These are phyloP conservation scores for Elephas maximus DNA, from an alignment of 2,113 vertebrate species.

Conservation along the genomic window DNA sequence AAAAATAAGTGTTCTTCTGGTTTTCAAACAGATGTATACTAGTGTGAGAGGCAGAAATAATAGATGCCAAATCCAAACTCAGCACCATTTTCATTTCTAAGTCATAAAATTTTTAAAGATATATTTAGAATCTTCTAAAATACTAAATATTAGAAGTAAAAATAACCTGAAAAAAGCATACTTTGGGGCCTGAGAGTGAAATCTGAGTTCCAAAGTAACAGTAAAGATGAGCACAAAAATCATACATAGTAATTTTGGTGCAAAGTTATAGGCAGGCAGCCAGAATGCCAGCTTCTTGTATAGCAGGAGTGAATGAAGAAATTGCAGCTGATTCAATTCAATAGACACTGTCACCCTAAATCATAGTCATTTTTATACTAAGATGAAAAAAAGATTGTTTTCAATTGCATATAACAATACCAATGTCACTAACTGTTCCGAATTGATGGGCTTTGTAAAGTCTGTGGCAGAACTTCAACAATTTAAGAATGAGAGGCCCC, in stretches of 20 bases:
- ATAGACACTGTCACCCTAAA: slow-evolving; percentile 70
- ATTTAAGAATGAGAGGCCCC: slow-evolving; percentile 37
- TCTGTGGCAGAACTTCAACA: slow-evolving; percentile 22
- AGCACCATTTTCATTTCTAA: slow-evolving; percentile 44
- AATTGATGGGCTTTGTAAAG: slow-evolving; percentile 4
- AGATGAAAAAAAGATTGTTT: slow-evolving; percentile 64
- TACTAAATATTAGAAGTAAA: slow-evolving; percentile 52
- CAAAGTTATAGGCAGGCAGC: background rate
- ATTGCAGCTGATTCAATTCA: slow-evolving; percentile 63
- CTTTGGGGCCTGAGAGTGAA: slow-evolving; percentile 32
- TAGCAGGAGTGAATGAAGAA: slow-evolving; percentile 64
- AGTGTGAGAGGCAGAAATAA: slow-evolving; percentile 48
- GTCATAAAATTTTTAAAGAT: slow-evolving; percentile 47
- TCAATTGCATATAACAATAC: slow-evolving; percentile 65
- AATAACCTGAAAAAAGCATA: slow-evolving; percentile 47
- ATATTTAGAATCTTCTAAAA: slow-evolving; percentile 44
- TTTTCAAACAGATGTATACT: slow-evolving; percentile 40
- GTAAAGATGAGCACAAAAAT: slow-evolving; percentile 36
- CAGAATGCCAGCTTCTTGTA: slow-evolving; percentile 27
- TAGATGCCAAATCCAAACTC: slow-evolving; percentile 21
- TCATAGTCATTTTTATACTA: slow-evolving; percentile 70
- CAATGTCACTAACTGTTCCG: slow-evolving; percentile 54
- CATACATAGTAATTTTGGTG: slow-evolving; percentile 45
- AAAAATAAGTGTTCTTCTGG: background rate
- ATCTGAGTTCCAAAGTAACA: slow-evolving; percentile 31